A percentile compares a stretch with the other conserved stretches of the same genome.
Conservation (phyloP, 2,888 invertebrate species). For the Acanthococcus lagerstroemiae region DNA sequence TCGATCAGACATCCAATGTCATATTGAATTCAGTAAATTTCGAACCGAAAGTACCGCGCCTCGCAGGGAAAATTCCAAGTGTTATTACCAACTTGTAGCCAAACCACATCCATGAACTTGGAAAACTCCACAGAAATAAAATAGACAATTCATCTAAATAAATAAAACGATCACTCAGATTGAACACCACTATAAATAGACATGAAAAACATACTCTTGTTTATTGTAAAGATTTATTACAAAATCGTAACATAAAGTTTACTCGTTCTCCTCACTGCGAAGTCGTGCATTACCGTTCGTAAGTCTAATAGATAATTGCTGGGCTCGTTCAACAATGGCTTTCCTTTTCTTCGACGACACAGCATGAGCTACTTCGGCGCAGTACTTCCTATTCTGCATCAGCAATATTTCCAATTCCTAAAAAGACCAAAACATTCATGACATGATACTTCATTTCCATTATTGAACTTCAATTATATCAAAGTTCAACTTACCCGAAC, state of each 20-base stretch:
- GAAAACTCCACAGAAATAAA: too few species aligned
- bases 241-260: conserved; percentile 8
- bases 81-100: too few species aligned
- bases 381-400: conserved; percentile 97
- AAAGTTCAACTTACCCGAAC: conserved; percentile 52
- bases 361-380: conserved; percentile 94
- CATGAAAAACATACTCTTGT: too few species aligned
- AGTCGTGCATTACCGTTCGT: conserved; percentile 95
- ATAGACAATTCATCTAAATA: too few species aligned
- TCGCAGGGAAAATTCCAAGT: too few species aligned
- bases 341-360: conserved; percentile 98
- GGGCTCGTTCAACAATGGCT: conserved; percentile 89
- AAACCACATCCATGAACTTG: too few species aligned
- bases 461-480: background rate
- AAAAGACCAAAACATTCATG: conserved; percentile 26
- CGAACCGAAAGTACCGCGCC: too few species aligned
- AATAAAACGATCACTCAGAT: too few species aligned
- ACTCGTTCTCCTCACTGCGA: conserved; percentile 74
- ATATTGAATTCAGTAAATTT: too few species aligned
- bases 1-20: too few species aligned
- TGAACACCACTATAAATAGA: too few species aligned
- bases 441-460: background rate
- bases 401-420: conserved; percentile 93
- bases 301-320: conserved; percentile 86
- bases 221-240: conserved; percentile 5